Base-by-base conservation (phyloP, 2,113 vertebrate genomes). In the Heloderma charlesbogerti region DNA sequence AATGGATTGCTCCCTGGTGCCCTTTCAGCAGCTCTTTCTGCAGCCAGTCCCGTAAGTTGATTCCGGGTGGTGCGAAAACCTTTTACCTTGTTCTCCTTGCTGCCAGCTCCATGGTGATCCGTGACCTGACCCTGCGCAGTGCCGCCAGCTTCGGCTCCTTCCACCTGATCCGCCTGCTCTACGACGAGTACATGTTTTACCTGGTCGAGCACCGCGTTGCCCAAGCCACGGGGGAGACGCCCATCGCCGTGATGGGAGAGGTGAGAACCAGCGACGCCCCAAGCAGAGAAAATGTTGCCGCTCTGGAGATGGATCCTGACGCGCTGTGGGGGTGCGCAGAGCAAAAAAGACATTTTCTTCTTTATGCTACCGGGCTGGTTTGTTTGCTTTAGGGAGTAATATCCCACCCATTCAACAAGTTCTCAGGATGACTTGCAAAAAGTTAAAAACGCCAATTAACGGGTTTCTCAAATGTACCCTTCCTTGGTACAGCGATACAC, bases 141-240 rank as follows among this genome's bases (percentile, higher is more conserved):
- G 99, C 99, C 0, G 99, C 99, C 94, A 99, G 99, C 92, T 99
- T 99, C 0, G 99, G 99, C 86, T 99, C 99, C 90, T 99, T 99
- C 96, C 99, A 99, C 96, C 97, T 99, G 74, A 99, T 99, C 93
- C 98, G 99, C 34, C 98, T 99, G 90, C 98, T 99, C 1, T 99
- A 99, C 0, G 99, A 99, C 0, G 99, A 99, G 91, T 99, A 99
- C 98, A 99, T 99, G 99, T 99, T 99, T 93, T 99, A 99, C 96
- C 97, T 99, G 98, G 99, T 99, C 80, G 99, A 99, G 92, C 99
- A 99, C 57, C 98, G 99, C 0, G 99, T 99, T 4, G 99, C 99
- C 29, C 98, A 98, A 96, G 99, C 99, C 1, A 99, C 98, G 0
- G 99, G 99, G 51, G 99, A 99, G 96, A 99, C 99, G 0, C 99